phyloP scores from a whole-genome alignment of 92 coral and sea anemone genomes.

The Virgularia gustaviana region DNA sequence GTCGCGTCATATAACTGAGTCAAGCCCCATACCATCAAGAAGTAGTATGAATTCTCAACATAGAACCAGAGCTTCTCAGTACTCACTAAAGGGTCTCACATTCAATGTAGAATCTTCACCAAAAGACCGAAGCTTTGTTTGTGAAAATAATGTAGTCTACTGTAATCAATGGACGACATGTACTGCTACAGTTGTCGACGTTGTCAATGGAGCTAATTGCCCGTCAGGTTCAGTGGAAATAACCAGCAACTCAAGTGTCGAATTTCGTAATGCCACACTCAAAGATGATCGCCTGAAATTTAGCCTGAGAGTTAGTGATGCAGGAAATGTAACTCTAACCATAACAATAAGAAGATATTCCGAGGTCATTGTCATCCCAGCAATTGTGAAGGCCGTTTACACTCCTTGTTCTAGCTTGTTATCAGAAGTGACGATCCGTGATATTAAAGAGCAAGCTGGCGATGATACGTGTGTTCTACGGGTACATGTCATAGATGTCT shows the following conservation, averaged over 20 bases:
- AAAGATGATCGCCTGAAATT: slow-evolving; percentile 21
- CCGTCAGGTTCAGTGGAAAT: not conserved
- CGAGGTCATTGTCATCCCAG: not conserved
- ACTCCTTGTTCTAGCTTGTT: slow-evolving; percentile 21
- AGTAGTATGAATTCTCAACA: too few species aligned
- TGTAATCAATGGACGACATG: slow-evolving; percentile 33
- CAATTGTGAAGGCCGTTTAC: not conserved
- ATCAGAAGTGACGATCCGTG: slow-evolving; percentile 19
- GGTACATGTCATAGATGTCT: slow-evolving; percentile 21
- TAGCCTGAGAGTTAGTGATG: slow-evolving; percentile 4
- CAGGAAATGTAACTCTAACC: not conserved
- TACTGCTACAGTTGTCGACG: not conserved
- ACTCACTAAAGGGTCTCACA: slow-evolving; percentile 6
- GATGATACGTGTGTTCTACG: not conserved
- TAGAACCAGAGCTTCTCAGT: too few species aligned
- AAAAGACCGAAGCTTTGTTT: slow-evolving; percentile 21
- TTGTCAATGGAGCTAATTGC: not conserved
- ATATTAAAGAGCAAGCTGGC: not conserved
- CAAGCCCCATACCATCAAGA: too few species aligned
- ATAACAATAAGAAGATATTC: not conserved
- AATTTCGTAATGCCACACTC: not conserved
- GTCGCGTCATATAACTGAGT: too few species aligned
- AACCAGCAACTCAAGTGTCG: slow-evolving; percentile 2
- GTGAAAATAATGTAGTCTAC: slow-evolving; percentile 4
- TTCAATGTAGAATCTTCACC: slow-evolving; percentile 20